A percentile compares a stretch with the other conserved stretches of the same genome.
phyloP scores from a whole-genome alignment of 1,140 invertebrate genomes.

The Drosophila hydei region DNA sequence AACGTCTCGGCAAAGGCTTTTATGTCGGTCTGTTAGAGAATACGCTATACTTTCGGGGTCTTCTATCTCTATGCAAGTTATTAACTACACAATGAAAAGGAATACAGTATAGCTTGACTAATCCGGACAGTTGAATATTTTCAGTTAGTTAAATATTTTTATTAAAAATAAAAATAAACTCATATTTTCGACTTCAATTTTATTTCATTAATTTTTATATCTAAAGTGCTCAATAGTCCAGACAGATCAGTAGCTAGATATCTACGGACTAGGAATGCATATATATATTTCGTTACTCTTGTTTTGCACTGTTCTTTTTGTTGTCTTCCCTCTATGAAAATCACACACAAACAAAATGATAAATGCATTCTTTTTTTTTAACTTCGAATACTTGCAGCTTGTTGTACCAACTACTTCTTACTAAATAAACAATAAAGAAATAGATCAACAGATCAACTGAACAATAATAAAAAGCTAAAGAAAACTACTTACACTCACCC shows the following conservation, averaged over 20 bases:
- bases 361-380: constrained; percentile 68
- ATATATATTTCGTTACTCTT: not conserved
- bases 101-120: not conserved
- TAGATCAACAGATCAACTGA: constrained; percentile 43
- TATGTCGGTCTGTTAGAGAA: constrained; percentile 39
- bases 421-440: constrained; percentile 62
- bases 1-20: constrained; percentile 29
- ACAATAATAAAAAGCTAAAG: constrained; percentile 53
- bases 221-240: no score
- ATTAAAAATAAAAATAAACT: no score
- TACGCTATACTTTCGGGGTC: constrained; percentile 1
- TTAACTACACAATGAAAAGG: not conserved
- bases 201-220: no score
- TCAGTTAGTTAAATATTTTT: no score
- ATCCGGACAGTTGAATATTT: no score
- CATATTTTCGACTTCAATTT: no score
- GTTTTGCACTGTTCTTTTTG: constrained; percentile 29
- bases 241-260: no score
- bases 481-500: constrained; percentile 56
- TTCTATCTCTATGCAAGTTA: no score
- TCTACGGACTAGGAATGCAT: no score
- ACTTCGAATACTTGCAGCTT: constrained; percentile 78
- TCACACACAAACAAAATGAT: constrained; percentile 39
- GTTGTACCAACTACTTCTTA: constrained; percentile 82
- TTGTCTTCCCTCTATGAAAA: constrained; percentile 12